phyloP scores from a whole-genome alignment of 2,888 invertebrate species.

The Parasteatoda lunata region DNA sequence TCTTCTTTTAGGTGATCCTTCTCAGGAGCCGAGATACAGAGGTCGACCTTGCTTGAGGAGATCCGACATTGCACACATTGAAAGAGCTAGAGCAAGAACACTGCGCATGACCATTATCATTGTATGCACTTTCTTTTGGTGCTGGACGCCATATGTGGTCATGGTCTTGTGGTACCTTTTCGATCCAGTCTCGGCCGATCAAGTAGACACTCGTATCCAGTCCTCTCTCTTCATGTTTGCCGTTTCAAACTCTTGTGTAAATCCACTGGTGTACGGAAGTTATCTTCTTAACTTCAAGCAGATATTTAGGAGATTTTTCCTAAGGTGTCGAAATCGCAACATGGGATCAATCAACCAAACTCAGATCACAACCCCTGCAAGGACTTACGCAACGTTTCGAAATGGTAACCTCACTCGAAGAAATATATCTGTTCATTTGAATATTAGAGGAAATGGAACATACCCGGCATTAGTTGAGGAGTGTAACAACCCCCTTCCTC shows the following conservation, averaged over 20 bases:
- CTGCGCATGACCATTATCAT: slow-evolving; percentile 86
- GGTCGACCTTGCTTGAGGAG: slow-evolving; percentile 79
- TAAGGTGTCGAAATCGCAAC: neutral
- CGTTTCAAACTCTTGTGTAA: slow-evolving; percentile 86
- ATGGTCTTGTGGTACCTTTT: slow-evolving; percentile 84
- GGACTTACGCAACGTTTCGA: neutral
- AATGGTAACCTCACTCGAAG: slow-evolving; percentile 3
- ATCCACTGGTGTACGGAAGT: slow-evolving; percentile 86
- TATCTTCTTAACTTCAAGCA: slow-evolving; percentile 75
- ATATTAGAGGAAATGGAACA: slow-evolving; percentile 37
- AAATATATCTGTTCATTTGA: slow-evolving; percentile 44
- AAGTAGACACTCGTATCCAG: slow-evolving; percentile 77
- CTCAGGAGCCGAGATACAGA: slow-evolving; percentile 25
- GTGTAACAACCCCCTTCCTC: neutral
- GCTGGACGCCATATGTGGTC: slow-evolving; percentile 86
- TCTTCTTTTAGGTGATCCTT: slow-evolving; percentile 50
- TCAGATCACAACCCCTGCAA: slow-evolving; percentile 41
- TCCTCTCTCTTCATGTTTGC: slow-evolving; percentile 82
- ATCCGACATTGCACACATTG: slow-evolving; percentile 82
- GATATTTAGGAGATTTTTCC: slow-evolving; percentile 20
- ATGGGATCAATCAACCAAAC: slow-evolving; percentile 27
- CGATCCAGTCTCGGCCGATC: slow-evolving; percentile 80
- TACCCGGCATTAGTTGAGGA: slow-evolving; percentile 17
- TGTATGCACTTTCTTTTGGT: slow-evolving; percentile 83
- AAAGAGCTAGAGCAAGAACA: slow-evolving; percentile 82